Base-by-base conservation (phyloP, 92 coral and sea anemone species). In the Phenganax stokvisi region DNA sequence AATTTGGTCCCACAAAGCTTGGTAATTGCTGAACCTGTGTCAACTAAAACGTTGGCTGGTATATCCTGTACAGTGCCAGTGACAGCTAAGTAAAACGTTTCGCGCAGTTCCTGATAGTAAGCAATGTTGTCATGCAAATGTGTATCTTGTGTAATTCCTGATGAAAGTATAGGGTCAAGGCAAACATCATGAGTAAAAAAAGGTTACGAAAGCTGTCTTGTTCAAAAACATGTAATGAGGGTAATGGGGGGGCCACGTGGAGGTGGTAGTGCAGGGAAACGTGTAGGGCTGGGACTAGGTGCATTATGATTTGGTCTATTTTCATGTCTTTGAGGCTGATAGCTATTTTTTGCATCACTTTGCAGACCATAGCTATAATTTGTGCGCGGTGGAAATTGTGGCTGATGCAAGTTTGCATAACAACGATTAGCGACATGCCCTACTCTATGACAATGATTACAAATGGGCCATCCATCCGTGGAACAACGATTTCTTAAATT, bases 181-280 rank as follows among this genome's bases (percentile, higher is more conserved):
- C 9, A 10, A 69, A 69, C 25, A 69, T 16, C 8, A 20, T 1
- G 53, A 10, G 8, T 5, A 10, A 3, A 25, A 51, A 3, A 11
- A 9, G 25, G n/a, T 11, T 52, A 51, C 20, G 2, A 17, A 27
- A 3, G 51, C 28, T 13, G 8, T 72, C 37, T 31, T 72, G 77
- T 13, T 10, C 6, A 0, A 52, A 72, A 52, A 17, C 57, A 13
- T 72, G 9, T 9, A 54, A 31, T 4, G 77, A 57, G 37, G 77
- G 58, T 72, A 20, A 20, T 20, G 25, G 77, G 57, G 12, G 1
- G 57, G 57, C 27, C 56, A 37, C 13, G 54, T 8, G 77, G 77
- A 12, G 57, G 77, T 47, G 77, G 77, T 54, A 72, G 47, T 6
- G 77, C 77, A 2, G 77, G 77, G 12, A 72, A 72, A 72, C 30